These are phyloP conservation scores for Cariama cristata DNA, from an alignment of 2,113 vertebrate genomes.

Conservation along the genomic window DNA sequence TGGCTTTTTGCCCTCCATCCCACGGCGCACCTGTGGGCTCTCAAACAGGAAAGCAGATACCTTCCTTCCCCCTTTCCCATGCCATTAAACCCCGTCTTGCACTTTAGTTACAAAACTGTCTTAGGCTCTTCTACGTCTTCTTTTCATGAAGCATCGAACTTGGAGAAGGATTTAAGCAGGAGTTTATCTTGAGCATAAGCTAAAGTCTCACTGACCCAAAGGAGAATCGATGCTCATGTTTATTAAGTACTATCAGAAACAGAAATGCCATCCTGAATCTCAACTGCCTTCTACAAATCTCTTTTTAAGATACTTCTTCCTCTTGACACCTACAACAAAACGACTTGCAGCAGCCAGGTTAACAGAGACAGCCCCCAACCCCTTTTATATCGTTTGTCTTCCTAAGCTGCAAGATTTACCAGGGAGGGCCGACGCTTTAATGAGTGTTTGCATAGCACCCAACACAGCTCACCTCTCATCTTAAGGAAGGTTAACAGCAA, in stretches of 20 bases:
- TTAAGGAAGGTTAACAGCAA: constrained; percentile 17
- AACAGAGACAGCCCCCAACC: background rate
- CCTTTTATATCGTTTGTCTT: background rate
- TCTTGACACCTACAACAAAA: background rate
- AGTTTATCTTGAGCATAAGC: background rate
- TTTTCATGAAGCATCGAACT: background rate
- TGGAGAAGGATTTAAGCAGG: background rate
- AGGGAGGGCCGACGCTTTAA: background rate
- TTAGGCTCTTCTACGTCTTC: background rate
- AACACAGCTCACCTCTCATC: background rate
- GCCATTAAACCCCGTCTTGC: background rate
- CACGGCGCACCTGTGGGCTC: background rate
- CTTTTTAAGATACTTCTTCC: background rate
- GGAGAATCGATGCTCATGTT: background rate
- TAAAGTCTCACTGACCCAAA: background rate
- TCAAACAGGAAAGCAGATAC: background rate
- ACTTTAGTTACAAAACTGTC: background rate
- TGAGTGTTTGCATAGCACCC: background rate
- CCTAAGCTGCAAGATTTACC: background rate
- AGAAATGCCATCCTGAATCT: background rate
- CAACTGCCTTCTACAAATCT: background rate
- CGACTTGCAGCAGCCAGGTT: background rate
- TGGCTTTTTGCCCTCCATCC: background rate
- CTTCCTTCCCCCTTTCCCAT: background rate
- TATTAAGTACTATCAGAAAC: background rate